phyloP scores from a whole-genome alignment of 2,797 vertebrate genomes.

The Microctenopoma steveboyesi region DNA sequence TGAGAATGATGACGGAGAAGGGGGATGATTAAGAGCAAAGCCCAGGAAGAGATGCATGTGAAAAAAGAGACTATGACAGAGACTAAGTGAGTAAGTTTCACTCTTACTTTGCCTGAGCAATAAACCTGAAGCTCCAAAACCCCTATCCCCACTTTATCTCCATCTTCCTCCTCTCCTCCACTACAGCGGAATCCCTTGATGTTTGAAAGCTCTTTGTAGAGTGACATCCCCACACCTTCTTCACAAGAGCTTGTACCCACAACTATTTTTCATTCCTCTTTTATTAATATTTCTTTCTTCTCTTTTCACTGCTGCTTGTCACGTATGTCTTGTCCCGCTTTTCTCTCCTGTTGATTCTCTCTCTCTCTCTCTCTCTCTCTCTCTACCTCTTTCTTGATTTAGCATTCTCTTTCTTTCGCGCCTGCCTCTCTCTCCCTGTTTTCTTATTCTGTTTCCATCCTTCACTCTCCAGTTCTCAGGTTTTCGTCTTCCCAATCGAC shows the following conservation, averaged over 20 bases:
- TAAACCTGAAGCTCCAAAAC: slow-evolving; percentile 33
- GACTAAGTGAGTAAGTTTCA: slow-evolving; percentile 24
- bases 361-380: background rate
- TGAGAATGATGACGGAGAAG: slow-evolving; percentile 26
- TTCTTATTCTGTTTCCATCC: slow-evolving; percentile 51
- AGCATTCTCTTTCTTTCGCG: slow-evolving; percentile 20
- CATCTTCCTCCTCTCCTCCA: slow-evolving; percentile 22
- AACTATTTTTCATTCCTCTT: slow-evolving; percentile 10
- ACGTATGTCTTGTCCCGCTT: slow-evolving; percentile 30
- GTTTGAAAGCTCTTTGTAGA: slow-evolving; percentile 44
- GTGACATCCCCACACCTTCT: slow-evolving; percentile 43
- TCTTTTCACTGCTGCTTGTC: slow-evolving; percentile 20
- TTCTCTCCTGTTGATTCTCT: slow-evolving; percentile 38
- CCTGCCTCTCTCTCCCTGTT: slow-evolving; percentile 21
- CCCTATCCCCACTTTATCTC: slow-evolving; percentile 13
- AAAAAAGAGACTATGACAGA: slow-evolving; percentile 19
- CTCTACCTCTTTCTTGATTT: slow-evolving; percentile 6
- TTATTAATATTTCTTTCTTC: slow-evolving; percentile 23
- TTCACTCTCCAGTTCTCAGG: slow-evolving; percentile 41
- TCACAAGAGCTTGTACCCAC: slow-evolving; percentile 25
- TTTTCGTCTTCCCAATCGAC: slow-evolving; percentile 58
- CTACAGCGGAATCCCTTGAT: slow-evolving; percentile 37
- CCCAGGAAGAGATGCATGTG: slow-evolving; percentile 13
- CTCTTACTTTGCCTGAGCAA: slow-evolving; percentile 31
- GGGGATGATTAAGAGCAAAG: slow-evolving; percentile 25